A percentile compares a stretch with the other conserved stretches of the same genome.
phyloP scores from a whole-genome alignment of 2,888 invertebrate species.

The Baronia brevicornis region DNA sequence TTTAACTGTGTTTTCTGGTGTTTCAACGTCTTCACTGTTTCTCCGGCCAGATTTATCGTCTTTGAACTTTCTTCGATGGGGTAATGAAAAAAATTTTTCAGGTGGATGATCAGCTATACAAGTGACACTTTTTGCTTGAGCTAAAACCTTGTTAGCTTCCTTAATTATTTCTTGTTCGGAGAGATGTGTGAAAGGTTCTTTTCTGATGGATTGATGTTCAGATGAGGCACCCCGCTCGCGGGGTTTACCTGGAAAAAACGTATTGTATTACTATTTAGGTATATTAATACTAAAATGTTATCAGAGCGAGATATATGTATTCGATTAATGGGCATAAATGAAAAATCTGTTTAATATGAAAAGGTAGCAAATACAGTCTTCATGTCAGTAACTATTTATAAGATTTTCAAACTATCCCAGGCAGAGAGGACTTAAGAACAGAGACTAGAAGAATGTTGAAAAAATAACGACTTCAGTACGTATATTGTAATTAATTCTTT shows the following conservation, averaged over 20 bases:
- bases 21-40: conserved; percentile 73
- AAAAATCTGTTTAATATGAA: no score
- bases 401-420: no score
- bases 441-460: no score
- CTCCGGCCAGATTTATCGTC: conserved; percentile 54
- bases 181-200: conserved; percentile 79
- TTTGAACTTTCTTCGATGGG: conserved; percentile 75
- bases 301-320: no score
- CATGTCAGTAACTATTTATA: no score
- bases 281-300: no score
- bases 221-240: conserved; percentile 56
- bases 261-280: no score
- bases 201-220: conserved; percentile 48
- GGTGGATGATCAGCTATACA: conserved; percentile 77
- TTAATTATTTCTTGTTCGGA: conserved; percentile 83
- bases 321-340: no score
- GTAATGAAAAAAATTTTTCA: conserved; percentile 82
- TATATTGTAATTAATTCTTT: no score
- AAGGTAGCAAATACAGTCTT: no score
- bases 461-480: no score
- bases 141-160: conserved; percentile 84
- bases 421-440: no score
- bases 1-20: conserved; percentile 41
- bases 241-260: conserved; percentile 60
- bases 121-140: conserved; percentile 83